A percentile compares a stretch with the other conserved stretches of the same genome.
Evolutionary conservation across 2,888 invertebrate species (phyloP).

Genomic region (Temnothorax rugatulus): DNA sequence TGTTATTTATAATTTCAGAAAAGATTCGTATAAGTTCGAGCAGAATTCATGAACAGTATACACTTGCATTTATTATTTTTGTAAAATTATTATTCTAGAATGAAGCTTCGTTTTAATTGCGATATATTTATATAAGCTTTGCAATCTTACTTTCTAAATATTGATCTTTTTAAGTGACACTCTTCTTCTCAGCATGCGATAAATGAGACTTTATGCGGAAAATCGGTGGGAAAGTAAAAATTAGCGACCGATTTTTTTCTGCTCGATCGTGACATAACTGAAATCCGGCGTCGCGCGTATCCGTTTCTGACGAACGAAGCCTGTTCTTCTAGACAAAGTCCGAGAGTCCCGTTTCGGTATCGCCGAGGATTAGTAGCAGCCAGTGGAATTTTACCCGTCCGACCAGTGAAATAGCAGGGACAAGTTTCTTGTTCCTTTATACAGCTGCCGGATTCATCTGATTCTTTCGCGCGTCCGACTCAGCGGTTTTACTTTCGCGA

Average conservation of each 20-base stretch:
- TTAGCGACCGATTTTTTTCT: neutral
- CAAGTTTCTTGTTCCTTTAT: constrained; percentile 43
- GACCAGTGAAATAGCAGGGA: constrained; percentile 57
- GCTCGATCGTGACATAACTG: constrained; percentile 4
- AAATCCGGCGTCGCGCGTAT: constrained; percentile 14
- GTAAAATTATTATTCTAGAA: neutral
- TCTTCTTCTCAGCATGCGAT: neutral
- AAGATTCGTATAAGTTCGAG: neutral
- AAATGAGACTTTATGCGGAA: neutral
- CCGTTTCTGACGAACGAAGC: constrained; percentile 2
- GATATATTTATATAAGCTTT: neutral
- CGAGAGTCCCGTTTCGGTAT: constrained; percentile 58
- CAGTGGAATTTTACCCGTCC: constrained; percentile 64
- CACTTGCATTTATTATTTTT: neutral
- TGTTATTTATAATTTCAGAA: neutral
- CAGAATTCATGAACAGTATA: neutral
- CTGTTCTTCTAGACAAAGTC: constrained; percentile 29
- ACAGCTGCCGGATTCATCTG: neutral
- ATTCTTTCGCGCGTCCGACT: constrained; percentile 21
- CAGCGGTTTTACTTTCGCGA: constrained; percentile 38
- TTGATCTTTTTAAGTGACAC: neutral
- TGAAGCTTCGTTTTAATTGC: neutral
- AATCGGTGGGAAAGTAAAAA: neutral
- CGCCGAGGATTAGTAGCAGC: constrained; percentile 60
- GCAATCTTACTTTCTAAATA: neutral